A percentile compares a stretch with the other conserved stretches of the same genome.
Evolutionary conservation across 1,140 invertebrate species (phyloP).

Genomic region (Drosophila rufa): DNA sequence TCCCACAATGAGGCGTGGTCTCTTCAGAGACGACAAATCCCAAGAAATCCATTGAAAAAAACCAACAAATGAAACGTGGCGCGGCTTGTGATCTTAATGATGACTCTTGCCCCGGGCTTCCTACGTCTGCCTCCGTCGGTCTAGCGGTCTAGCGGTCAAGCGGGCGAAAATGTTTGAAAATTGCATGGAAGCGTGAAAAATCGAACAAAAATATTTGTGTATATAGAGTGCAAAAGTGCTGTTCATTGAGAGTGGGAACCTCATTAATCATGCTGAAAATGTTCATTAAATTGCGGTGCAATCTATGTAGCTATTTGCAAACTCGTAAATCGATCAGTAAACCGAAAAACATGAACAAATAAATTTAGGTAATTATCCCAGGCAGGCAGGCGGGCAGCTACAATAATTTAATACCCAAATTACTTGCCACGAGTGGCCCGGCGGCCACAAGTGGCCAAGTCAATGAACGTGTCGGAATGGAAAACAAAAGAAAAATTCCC

Average conservation of each 20-base stretch:
- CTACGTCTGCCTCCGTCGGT: conserved; percentile 6
- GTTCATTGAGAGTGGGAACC: conserved; percentile 69
- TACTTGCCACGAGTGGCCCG: conserved; percentile 42
- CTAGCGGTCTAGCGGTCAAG: conserved; percentile 28
- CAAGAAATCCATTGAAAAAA: conserved; percentile 16
- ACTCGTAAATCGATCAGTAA: conserved; percentile 62
- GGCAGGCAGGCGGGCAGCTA: conserved; percentile 4
- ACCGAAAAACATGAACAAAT: conserved; percentile 38
- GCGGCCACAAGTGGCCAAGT: conserved; percentile 39
- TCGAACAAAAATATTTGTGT: conserved; percentile 70
- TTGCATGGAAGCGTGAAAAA: conserved; percentile 82
- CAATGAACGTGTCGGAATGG: conserved; percentile 71
- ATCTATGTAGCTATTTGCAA: conserved; percentile 57
- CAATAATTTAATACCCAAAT: conserved; percentile 59
- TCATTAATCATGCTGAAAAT: conserved; percentile 73
- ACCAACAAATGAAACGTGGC: conserved; percentile 74
- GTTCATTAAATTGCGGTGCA: conserved; percentile 59
- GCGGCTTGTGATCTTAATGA: conserved; percentile 75
- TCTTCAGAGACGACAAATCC: conserved; percentile 3
- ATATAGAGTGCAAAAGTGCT: conserved; percentile 35
- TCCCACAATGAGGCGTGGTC: conserved; percentile 27
- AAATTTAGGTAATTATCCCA: conserved; percentile 65
- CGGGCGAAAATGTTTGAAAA: conserved; percentile 63
- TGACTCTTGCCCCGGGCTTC: conserved; percentile 31
- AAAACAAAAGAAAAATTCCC: conserved; percentile 48